These are phyloP conservation scores for Ornithoptera priamus DNA, from an alignment of 2,888 invertebrate species.

Conservation along the genomic window DNA sequence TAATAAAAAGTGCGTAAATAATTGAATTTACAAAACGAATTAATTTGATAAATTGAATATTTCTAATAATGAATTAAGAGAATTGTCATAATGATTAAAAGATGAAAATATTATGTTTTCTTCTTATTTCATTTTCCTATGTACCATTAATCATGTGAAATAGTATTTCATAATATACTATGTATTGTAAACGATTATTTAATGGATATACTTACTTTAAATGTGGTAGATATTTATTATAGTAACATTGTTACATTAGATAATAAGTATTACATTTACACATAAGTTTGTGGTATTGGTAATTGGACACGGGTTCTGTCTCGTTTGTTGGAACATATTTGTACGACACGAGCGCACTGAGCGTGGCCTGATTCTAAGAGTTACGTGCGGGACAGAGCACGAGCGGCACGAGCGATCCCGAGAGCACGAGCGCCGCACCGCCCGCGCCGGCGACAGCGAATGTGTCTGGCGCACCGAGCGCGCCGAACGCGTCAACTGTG, in stretches of 20 bases:
- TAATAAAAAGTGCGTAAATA: neutral
- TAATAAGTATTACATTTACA: neutral
- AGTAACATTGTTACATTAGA: neutral
- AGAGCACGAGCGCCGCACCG: constrained; percentile 33
- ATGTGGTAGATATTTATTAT: constrained; percentile 1
- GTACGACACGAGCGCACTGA: constrained; percentile 23
- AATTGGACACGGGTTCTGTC: constrained; percentile 17
- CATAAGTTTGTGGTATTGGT: constrained; percentile 3
- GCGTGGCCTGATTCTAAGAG: constrained; percentile 47
- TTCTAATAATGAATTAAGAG: neutral
- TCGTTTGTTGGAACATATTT: constrained; percentile 20
- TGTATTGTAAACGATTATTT: neutral
- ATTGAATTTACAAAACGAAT: neutral
- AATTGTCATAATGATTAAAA: neutral
- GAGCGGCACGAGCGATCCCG: constrained; percentile 58
- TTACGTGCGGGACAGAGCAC: constrained; percentile 59
- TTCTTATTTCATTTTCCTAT: neutral
- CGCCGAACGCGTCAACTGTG: constrained; percentile 34
- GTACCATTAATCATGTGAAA: neutral
- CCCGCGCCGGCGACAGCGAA: constrained; percentile 42
- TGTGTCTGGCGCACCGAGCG: constrained; percentile 58
- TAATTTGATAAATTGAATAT: neutral
- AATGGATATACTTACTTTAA: neutral
- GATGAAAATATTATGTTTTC: neutral
- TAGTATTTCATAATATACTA: neutral